Evolutionary conservation across 1,140 invertebrate species (phyloP).

Genomic region (Pseudoatta argentina): DNA sequence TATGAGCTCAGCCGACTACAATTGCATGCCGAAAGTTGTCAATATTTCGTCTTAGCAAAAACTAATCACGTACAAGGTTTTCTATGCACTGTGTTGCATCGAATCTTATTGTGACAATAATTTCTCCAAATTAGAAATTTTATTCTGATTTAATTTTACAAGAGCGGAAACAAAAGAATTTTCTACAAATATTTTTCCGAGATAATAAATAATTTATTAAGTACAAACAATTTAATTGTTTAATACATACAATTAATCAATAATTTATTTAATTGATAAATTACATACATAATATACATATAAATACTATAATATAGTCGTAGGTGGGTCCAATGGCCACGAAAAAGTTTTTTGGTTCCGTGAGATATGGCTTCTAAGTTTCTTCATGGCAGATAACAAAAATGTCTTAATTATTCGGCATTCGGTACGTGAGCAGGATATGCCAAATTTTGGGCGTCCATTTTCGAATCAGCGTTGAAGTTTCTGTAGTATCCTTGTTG

Average conservation of each 20-base stretch:
- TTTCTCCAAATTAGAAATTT: conserved; percentile 65
- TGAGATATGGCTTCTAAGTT: conserved; percentile 45
- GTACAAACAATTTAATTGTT: conserved; percentile 67
- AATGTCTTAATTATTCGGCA: conserved; percentile 37
- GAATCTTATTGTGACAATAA: conserved; percentile 37
- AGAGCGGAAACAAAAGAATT: not conserved
- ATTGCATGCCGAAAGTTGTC: conserved; percentile 47
- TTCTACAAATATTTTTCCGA: not conserved
- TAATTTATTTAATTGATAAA: conserved; percentile 80
- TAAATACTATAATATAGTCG: conserved; percentile 83
- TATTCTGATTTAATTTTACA: not conserved
- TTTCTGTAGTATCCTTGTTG: conserved; percentile 85
- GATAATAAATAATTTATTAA: conserved; percentile 81
- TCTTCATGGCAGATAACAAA: conserved; percentile 4
- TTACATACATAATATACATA: conserved; percentile 72
- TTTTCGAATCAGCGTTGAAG: conserved; percentile 83
- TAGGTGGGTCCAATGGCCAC: conserved; percentile 63
- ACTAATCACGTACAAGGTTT: conserved; percentile 69
- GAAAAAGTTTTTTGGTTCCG: conserved; percentile 66
- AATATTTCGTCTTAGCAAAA: conserved; percentile 58
- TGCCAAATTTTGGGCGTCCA: conserved; percentile 88
- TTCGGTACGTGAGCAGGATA: conserved; percentile 86
- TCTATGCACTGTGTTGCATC: conserved; percentile 57
- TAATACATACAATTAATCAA: conserved; percentile 40
- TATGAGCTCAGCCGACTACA: conserved; percentile 66